Base-by-base conservation (phyloP, 2,888 invertebrate genomes). In the Choristoneura rosaceana region DNA sequence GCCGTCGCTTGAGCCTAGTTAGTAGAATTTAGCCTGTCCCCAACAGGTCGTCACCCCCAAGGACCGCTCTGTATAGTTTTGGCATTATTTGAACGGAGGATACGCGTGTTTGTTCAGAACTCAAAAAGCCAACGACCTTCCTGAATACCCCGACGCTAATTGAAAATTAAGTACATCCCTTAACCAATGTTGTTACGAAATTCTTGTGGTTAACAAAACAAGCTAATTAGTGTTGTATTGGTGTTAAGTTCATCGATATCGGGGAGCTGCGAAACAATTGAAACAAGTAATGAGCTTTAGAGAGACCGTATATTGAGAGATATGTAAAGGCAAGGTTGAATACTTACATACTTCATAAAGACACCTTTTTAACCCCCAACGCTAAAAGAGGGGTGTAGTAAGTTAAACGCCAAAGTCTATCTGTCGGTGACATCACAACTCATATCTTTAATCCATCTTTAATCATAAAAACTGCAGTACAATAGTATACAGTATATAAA, bases 121-220 rank as follows among this genome's bases (percentile, higher is more conserved):
- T 41, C 67, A 33, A 25, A 63, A 47, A 64, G 71, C 14, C 62
- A 63, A 58, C 58, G 58, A 63, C 67, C 58, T 63, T 8, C n/a
- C 33, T 38, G 63, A 14, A 38, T 67, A 55, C 50, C 33, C 17
- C 17, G 33, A 43, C 62, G 58, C 62, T 67, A 71, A 63, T 71
- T 63, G 38, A 38, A 47, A 58, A 68, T 58, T 66, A 64, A 47
- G 34, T 64, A 52, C 41, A 4, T 34, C 38, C 47, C 61, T 59
- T 38, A 50, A 68, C 7, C 61, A 68, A 63, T 69, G 45, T 68
- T 55, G 38, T 68, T 59, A 43, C 58, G 33, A 50, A 59, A 70
- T 59, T 63, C 59, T 70, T 70, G 3, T 8, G 17, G 45, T 66
- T 66, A 59, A 58, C 70, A 61, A 41, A 71, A 62, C 67, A 67